phyloP scores from a whole-genome alignment of 2,797 vertebrate species.

The Sebastes trivittatus region DNA sequence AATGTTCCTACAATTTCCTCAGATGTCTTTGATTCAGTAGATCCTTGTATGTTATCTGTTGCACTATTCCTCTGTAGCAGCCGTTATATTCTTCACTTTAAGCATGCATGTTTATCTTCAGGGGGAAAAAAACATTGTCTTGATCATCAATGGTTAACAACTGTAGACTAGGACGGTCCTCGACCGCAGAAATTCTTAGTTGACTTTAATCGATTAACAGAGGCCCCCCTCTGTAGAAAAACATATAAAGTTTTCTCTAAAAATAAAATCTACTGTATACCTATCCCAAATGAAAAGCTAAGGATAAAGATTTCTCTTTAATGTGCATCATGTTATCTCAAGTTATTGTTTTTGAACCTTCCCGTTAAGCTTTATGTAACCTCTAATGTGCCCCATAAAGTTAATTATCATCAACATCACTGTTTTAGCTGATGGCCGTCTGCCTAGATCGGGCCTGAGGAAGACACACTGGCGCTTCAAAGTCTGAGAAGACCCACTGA shows the following conservation, averaged over 20 bases:
- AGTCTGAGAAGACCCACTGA: neutral
- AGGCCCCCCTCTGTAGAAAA: too few species aligned
- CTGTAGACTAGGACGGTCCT: neutral
- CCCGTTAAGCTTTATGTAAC: neutral
- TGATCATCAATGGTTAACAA: neutral
- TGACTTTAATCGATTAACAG: too few species aligned
- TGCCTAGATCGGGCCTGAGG: neutral
- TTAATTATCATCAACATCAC: neutral
- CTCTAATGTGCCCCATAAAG: neutral
- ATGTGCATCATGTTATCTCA: neutral
- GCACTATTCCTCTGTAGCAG: neutral
- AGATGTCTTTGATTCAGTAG: neutral
- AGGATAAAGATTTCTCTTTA: neutral
- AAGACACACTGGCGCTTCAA: slow-evolving; percentile 19
- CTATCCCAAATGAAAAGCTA: too few species aligned
- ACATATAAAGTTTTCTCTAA: too few species aligned
- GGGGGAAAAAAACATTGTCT: neutral
- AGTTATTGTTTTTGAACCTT: neutral
- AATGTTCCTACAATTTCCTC: neutral
- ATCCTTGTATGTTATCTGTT: neutral
- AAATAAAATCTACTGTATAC: too few species aligned
- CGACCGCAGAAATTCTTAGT: too few species aligned
- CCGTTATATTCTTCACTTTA: neutral
- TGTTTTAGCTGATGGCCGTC: neutral
- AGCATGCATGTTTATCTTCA: neutral